Evolutionary conservation across 92 coral and sea anemone species (phyloP), one percentile per base, ranked within the genome.

Genomic region (Isaurus tuberculatus): DNA sequence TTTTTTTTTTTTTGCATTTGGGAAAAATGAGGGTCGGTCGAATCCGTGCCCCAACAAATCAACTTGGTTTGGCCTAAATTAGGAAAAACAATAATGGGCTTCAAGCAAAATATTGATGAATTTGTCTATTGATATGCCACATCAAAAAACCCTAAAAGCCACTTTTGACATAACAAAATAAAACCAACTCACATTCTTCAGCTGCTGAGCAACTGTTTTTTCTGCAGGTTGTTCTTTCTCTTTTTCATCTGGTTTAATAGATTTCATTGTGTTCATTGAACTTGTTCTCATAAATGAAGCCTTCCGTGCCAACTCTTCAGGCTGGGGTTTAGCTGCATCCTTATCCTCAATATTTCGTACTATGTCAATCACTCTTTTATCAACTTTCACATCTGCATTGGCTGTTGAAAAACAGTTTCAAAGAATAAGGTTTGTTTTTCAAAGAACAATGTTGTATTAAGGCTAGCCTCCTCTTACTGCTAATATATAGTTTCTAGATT

Each of bases 291-390:
- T 81, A 69, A 93, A 89, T 8, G 99, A 92, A 20, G 92, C 79
- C 51, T 93, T 94, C 60, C 94, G 87, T 40, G 97, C 91, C 13
- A 87, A 87, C 19, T 84, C 72, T 4, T 88, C 89, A 0, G 96
- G 89, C 10, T 79, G 89, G 0, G 87, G 84, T 34, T 83, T 74
- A 25, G 70, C 71, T 30, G 94, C 91, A 19, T 90, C 97, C 23
- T 91, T 87, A 30, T 84, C 43, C n/a, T 85, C 85, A 3, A 90
- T 78, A 58, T 92, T 91, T 31, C 93, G 83, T 9, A 91, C 94
- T 42, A 93, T 93, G 57, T 93, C 85, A 33, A 89, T 89, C 15
- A 97, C 95, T 48, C 99, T 79, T 37, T 97, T 91, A 70, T 97
- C 99, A 31, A 94, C 95, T 37, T 89, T 83, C 1, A 93, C 89